Base-by-base conservation (phyloP, 2,797 vertebrate species). In the Cossypha heuglini region DNA sequence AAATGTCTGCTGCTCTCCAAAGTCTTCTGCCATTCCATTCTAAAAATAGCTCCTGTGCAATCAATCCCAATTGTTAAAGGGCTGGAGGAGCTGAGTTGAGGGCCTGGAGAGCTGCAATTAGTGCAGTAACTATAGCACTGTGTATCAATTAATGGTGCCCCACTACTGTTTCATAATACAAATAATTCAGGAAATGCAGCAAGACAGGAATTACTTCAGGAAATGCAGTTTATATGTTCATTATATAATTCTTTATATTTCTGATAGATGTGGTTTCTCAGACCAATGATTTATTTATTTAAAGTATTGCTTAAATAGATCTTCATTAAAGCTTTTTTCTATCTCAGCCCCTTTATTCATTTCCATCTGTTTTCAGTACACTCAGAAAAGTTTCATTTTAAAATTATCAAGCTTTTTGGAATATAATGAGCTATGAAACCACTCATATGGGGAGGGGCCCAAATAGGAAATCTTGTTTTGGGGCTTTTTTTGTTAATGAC, bases 141-240 rank as follows among this genome's bases (percentile, higher is more conserved):
- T 51, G 78, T 86, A 76, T 67, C 89, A 78, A 94, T 91, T 94
- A 94, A 93, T 86, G 96, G 79, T 0, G 2, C 66, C 66, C 61
- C 78, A n/a, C 78, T 55, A 83, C 66, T 93, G 82, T 91, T 93
- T 88, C 94, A 67, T 93, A 94, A 96, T 88, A 93, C 82, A 78
- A 81, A 77, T 89, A 95, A 85, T 78, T 90, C 91, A 94, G 94
- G 94, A 94, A 95, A 94, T 94, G 88, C 38, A 66, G 54, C 62
- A 74, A 95, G 92, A 86, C 85, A 86, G 62, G 90, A 94, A 96
- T 94, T 86, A 94, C 89, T 93, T 86, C 93, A 94, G 96, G 89
- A 97, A 97, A 93, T 90, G 91, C 64, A 63, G 79, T 88, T 86
- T 90, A 38, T 68, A 31, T 57, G 73, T 67, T 96, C 91, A 49